Base-by-base conservation (phyloP, 1,140 invertebrate genomes). In the Acromyrmex heyeri region DNA sequence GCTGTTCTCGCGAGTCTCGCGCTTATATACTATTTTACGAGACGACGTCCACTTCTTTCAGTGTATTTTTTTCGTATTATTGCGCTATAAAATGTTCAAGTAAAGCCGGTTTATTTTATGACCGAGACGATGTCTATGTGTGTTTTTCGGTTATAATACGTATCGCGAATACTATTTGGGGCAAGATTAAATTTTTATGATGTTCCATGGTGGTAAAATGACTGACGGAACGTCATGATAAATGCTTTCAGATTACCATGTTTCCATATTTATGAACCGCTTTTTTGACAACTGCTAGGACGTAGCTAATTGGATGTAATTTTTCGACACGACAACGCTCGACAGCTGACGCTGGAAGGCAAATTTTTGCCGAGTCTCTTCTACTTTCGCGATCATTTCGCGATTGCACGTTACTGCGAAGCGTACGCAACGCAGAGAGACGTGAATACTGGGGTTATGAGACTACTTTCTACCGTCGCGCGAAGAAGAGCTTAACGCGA, bases 391-490 rank as follows among this genome's bases (percentile, higher is more conserved):
- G 59, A 77, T 85, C 79, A 61, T 85, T 85, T 76, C 57, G n/a
- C 55, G 82, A 77, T 72, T 72, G 78, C 38, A 21, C 12, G 55
- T 59, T 7, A 48, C n/a, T 12, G 48, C 38, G 69, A 10, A 6
- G 27, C 16, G 44, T 55, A 55, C 5, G 53, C 18, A n/a, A 55
- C 53, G 55, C n/a, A 10, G 50, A 34, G 50, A 34, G 12, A 21
- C 61, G 12, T n/a, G 62, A 50, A 77, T 82, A 57, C 34, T 82
- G 83, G 14, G 91, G 90, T 90, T 92, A 90, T 90, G 83, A 93
- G 91, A 92, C 88, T 93, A 92, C 91, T 93, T 93, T 94, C 92
- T 92, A 92, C 69, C 30, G 65, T 76, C 55, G 64, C 59, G 38
- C 55, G 38, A 64, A 77, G 14, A 79, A 55, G 48, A 83, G 86